Percentiles rank a stretch among this genome's conserved stretches.
phyloP scores from a whole-genome alignment of 2,888 invertebrate species.

The Mylabris sibirica region DNA sequence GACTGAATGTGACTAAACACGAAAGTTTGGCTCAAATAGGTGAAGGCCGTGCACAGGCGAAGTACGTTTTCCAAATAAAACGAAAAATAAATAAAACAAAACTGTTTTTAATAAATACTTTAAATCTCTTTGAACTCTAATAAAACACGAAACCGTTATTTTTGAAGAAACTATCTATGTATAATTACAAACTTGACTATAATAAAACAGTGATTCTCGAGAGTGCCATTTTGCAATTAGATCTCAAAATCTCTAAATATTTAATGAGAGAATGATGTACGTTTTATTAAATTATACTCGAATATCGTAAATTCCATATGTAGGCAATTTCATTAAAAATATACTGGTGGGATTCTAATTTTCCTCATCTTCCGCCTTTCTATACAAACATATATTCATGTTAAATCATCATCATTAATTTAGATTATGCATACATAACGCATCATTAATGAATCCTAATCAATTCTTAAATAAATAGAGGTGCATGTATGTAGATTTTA shows the following conservation, averaged over 20 bases:
- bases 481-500: neutral
- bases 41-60: constrained; percentile 16
- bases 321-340: too few species aligned
- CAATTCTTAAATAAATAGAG: neutral
- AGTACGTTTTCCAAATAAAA: constrained; percentile 3
- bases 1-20: constrained; percentile 10
- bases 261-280: too few species aligned
- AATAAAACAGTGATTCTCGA: too few species aligned
- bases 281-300: too few species aligned
- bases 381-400: neutral
- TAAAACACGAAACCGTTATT: too few species aligned
- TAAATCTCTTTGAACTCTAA: neutral
- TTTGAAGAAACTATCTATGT: too few species aligned
- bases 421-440: neutral
- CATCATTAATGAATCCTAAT: neutral
- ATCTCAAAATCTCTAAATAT: too few species aligned
- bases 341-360: neutral
- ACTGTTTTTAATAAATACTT: neutral
- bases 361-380: constrained; percentile 1
- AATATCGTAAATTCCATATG: too few species aligned
- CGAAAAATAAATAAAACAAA: neutral
- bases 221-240: too few species aligned
- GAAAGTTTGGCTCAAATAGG: constrained; percentile 16
- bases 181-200: too few species aligned
- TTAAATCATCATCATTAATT: neutral